Base-by-base conservation (phyloP, 1,140 invertebrate species). In the Drosophila equinoxialis region DNA sequence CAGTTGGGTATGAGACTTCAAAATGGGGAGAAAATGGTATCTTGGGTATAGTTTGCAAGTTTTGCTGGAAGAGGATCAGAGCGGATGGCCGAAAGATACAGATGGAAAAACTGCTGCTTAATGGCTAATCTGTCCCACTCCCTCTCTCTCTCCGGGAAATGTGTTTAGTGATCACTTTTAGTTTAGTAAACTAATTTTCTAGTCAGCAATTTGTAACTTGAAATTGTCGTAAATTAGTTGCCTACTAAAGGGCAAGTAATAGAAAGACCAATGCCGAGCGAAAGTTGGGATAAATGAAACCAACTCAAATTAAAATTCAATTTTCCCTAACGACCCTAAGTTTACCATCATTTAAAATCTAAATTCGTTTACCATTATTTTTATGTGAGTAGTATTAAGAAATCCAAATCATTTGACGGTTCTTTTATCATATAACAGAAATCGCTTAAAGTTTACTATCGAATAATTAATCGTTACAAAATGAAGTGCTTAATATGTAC, bases 181-280 rank as follows among this genome's bases (percentile, higher is more conserved):
- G 33, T 68, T 62, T 70, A 54, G 74, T 74, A 76, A 65, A 65
- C 66, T 55, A 54, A 41, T 20, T 41, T 67, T 35, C 45, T 20
- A 41, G 35, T 41, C 7, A 57, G 68, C 81, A 84, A 79, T 84
- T 81, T 73, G 81, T 69, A 84, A 82, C 57, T 65, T 58, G 68
- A 66, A 81, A 67, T 48, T 45, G 72, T 48, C 62, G 41, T 69
- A 81, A 73, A 76, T 84, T 84, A 85, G 67, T 48, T 37, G 67
- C 73, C 81, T 37, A 66, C 73, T 85, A 77, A 84, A 64, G 14
- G 69, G 45, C 65, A 48, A 77, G 10, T 42, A 42, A 20, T 45
- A 45, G 8, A 48, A 20, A 20, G 10, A 48, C 1, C 17, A 20
- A 48, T 37, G 10, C 7, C 35, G 8, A 37, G 14, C 3, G 20